Percentiles rank a stretch among this genome's conserved stretches.
These are phyloP conservation scores for Xylophagus ater DNA, from an alignment of 2,888 invertebrate genomes.

Conservation along the genomic window DNA sequence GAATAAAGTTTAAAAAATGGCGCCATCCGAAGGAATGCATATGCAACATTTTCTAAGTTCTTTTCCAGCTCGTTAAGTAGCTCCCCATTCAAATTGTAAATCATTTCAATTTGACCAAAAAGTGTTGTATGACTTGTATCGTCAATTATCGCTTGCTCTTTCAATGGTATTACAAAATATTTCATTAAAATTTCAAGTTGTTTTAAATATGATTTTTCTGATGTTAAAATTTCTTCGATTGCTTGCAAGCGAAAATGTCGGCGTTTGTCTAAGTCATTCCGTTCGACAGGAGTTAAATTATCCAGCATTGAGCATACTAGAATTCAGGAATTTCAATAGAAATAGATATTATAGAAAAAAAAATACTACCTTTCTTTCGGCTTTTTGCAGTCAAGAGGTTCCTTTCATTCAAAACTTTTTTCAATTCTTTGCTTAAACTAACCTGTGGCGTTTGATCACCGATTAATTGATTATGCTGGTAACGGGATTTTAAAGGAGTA, in stretches of 20 bases:
- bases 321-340: too few relatives aligned
- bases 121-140: constrained; percentile 42
- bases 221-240: constrained; percentile 55
- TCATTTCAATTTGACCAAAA: constrained; percentile 52
- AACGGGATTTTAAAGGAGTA: too few relatives aligned
- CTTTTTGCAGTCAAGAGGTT: constrained; percentile 51
- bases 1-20: constrained; percentile 71
- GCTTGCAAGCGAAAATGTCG: constrained; percentile 42
- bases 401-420: constrained; percentile 47
- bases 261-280: constrained; percentile 30
- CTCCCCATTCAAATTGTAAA: constrained; percentile 52
- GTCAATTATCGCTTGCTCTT: constrained; percentile 42
- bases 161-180: constrained; percentile 50
- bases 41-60: constrained; percentile 47
- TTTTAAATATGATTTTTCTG: constrained; percentile 56
- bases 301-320: constrained; percentile 49
- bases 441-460: constrained; percentile 40
- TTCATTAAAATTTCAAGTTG: constrained; percentile 55
- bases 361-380: constrained; percentile 43
- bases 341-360: background rate
- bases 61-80: constrained; percentile 46
- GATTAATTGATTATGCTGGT: too few relatives aligned
- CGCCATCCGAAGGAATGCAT: constrained; percentile 57
- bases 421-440: constrained; percentile 47
- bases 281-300: constrained; percentile 21